phyloP scores from a whole-genome alignment of 2,888 invertebrate genomes.

The Capitulum mitella region DNA sequence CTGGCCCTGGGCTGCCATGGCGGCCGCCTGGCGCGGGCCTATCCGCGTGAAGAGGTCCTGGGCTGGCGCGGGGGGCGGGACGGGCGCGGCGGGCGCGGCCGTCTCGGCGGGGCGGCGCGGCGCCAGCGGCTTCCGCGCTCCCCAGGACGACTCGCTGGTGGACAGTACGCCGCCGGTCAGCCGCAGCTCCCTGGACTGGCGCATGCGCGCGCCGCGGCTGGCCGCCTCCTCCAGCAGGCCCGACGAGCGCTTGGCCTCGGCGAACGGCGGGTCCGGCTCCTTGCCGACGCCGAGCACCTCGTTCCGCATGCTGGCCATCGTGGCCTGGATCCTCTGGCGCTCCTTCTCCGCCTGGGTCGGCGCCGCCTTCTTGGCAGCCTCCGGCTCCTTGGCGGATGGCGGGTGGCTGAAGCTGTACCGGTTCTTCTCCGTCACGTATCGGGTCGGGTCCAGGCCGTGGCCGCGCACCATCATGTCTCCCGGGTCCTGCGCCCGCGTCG shows the following conservation, averaged over 20 bases:
- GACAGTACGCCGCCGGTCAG: not conserved
- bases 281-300: not conserved
- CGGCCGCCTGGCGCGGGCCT: not conserved
- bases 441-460: not conserved
- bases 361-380: not conserved
- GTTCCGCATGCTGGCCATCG: not conserved
- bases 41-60: not conserved
- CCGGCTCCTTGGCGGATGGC: not conserved
- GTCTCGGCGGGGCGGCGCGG: not conserved
- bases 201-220: not conserved
- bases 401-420: not conserved
- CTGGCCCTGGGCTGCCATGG: not conserved
- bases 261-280: not conserved
- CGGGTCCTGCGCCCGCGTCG: not conserved
- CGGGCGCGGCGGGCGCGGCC: not conserved
- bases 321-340: not conserved
- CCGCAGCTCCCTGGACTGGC: conserved; percentile 1
- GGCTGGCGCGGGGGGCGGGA: not conserved
- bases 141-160: not conserved
- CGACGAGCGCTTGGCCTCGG: not conserved
- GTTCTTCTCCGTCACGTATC: not conserved
- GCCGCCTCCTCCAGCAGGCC: conserved; percentile 4
- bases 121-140: not conserved
- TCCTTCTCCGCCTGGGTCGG: not conserved
- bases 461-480: not conserved